These are phyloP conservation scores for Varanus komodoensis DNA, from an alignment of 2,113 vertebrate species.

Conservation along the genomic window DNA sequence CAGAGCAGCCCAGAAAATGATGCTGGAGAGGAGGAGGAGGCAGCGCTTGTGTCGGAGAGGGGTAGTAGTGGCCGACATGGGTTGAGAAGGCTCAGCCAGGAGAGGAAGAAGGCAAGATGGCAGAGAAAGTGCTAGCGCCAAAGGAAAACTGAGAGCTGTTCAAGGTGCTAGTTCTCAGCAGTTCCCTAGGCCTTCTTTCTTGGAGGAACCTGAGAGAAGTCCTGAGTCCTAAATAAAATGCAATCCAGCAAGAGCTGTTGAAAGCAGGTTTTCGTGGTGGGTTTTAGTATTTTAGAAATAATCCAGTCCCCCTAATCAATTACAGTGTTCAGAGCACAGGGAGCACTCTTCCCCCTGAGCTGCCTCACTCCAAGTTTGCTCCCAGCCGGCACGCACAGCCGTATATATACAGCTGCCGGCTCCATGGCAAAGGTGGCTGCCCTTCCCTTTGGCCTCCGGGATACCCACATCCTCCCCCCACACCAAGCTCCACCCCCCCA, in stretches of 20 bases:
- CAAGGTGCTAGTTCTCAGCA: background rate
- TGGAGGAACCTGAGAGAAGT: background rate
- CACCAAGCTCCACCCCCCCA: background rate
- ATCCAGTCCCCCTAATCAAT: background rate
- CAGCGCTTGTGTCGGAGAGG: background rate
- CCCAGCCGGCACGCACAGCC: background rate
- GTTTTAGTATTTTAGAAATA: background rate
- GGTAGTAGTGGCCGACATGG: background rate
- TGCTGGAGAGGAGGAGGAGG: background rate
- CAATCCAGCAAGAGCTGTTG: background rate
- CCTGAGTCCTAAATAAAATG: background rate
- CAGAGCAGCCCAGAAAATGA: slow-evolving; percentile 3
- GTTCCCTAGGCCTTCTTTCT: background rate
- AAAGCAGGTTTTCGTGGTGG: background rate
- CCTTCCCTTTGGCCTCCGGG: background rate
- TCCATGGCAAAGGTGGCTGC: background rate
- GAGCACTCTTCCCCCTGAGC: background rate
- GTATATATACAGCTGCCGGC: background rate
- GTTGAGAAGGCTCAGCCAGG: background rate
- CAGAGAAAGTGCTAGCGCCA: background rate
- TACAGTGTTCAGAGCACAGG: background rate
- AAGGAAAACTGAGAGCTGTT: background rate
- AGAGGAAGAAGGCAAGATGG: background rate
- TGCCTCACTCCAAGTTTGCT: slow-evolving; percentile 5
- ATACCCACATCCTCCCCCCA: background rate